phyloP scores from a whole-genome alignment of 1,140 invertebrate genomes.

The Drosophila paulistorum region DNA sequence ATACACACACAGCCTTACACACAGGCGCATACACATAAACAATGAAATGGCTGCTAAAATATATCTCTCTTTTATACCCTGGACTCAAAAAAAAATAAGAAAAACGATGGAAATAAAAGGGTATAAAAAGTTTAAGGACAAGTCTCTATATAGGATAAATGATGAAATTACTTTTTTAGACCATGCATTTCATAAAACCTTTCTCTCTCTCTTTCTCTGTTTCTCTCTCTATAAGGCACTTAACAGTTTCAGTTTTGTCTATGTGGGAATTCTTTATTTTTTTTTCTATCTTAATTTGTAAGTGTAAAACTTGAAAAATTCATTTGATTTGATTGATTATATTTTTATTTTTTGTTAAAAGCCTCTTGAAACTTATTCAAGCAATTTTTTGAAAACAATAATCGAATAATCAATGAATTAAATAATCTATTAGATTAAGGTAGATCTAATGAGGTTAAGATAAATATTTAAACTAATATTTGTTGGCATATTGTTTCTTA shows the following conservation, averaged over 20 bases:
- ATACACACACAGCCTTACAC: conserved; percentile 40
- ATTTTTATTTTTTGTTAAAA: not conserved
- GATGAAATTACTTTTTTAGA: conserved; percentile 8
- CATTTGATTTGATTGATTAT: not conserved
- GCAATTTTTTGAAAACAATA: not conserved
- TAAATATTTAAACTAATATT: too few relatives aligned
- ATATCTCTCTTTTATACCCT: conserved; percentile 63
- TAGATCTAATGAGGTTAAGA: too few relatives aligned
- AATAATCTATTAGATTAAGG: too few relatives aligned
- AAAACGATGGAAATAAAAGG: conserved; percentile 20
- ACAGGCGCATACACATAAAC: conserved; percentile 61
- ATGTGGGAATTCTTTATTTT: not conserved
- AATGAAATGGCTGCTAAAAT: conserved; percentile 71
- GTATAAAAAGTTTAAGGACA: conserved; percentile 12
- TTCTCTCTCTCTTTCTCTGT: not conserved
- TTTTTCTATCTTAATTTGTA: not conserved
- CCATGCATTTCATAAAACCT: not conserved
- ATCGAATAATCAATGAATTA: too few relatives aligned
- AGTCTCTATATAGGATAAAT: conserved; percentile 12
- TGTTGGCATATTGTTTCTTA: too few relatives aligned
- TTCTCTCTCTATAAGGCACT: not conserved
- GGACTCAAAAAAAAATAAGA: conserved; percentile 22
- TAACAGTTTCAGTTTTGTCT: not conserved
- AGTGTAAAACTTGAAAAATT: not conserved
- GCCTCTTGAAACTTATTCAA: not conserved